Percentiles rank a stretch among this genome's conserved stretches.
Evolutionary conservation across 2,888 invertebrate species (phyloP).

Genomic region (Thecocarcelia acutangulata): DNA sequence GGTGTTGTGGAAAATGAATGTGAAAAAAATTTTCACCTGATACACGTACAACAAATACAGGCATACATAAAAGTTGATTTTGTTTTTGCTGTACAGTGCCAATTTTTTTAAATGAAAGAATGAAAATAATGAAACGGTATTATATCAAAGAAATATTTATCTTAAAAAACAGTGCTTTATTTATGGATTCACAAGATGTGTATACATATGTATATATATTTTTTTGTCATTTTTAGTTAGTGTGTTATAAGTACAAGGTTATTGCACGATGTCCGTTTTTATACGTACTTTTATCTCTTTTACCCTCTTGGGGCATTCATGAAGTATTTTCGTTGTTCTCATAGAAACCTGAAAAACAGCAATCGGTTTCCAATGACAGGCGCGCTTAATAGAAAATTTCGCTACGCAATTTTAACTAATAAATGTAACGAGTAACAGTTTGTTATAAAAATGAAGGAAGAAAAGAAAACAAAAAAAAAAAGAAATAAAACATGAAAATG

Average conservation of each 20-base stretch:
- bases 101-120: slow-evolving; percentile 16
- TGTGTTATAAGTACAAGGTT: slow-evolving; percentile 72
- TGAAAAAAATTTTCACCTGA: slow-evolving; percentile 69
- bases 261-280: slow-evolving; percentile 71
- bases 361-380: slow-evolving; percentile 45
- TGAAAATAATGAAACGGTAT: slow-evolving; percentile 37
- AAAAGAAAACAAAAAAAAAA: slow-evolving; percentile 24
- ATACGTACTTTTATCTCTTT: slow-evolving; percentile 57
- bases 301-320: not conserved
- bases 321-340: slow-evolving; percentile 46
- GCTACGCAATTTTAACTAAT: slow-evolving; percentile 28
- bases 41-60: slow-evolving; percentile 35
- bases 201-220: slow-evolving; percentile 3
- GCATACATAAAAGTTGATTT: slow-evolving; percentile 1
- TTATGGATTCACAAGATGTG: not conserved
- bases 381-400: slow-evolving; percentile 63
- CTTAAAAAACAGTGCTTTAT: not conserved
- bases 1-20: slow-evolving; percentile 43
- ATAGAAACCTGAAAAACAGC: slow-evolving; percentile 46
- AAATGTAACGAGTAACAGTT: slow-evolving; percentile 46
- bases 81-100: slow-evolving; percentile 4
- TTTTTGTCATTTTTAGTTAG: slow-evolving; percentile 48
- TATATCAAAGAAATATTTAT: not conserved
- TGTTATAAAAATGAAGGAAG: slow-evolving; percentile 25
- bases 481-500: slow-evolving; percentile 7